phyloP scores from a whole-genome alignment of 2,113 vertebrate genomes.

The Halichoerus grypus region DNA sequence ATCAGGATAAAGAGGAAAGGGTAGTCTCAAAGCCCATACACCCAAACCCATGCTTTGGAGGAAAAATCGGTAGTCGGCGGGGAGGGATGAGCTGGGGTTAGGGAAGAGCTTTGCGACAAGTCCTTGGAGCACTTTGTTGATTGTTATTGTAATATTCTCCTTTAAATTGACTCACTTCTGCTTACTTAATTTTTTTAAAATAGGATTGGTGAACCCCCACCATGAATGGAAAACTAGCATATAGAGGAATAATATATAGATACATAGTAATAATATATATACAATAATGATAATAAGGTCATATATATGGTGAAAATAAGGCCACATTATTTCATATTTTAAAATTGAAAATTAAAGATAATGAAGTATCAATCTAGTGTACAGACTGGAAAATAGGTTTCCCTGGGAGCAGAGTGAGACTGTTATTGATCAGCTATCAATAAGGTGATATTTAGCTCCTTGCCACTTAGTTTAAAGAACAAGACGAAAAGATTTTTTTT shows the following conservation, averaged over 20 bases:
- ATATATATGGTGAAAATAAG: constrained; percentile 9
- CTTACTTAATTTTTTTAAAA: constrained; percentile 36
- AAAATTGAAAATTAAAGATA: constrained; percentile 21
- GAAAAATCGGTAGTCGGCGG: background rate
- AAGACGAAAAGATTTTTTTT: background rate
- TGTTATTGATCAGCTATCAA: background rate
- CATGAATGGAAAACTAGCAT: background rate
- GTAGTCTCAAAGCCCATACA: background rate
- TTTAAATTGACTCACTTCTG: background rate
- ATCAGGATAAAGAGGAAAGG: background rate
- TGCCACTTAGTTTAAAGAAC: constrained; percentile 44
- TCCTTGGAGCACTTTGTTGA: background rate
- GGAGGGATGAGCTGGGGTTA: background rate
- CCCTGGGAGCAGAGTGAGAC: background rate
- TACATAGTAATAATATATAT: background rate
- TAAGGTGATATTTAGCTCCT: background rate
- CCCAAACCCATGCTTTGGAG: background rate
- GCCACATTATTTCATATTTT: constrained; percentile 1
- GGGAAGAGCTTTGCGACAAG: background rate
- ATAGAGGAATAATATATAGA: background rate
- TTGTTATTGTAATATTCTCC: background rate
- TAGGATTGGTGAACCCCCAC: background rate
- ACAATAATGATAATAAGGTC: background rate
- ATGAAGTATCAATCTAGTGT: background rate
- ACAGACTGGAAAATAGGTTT: background rate